Percentiles rank a stretch among this genome's conserved stretches.
These are phyloP conservation scores for Trichogramma pretiosum DNA, from an alignment of 1,140 invertebrate species.

Conservation along the genomic window DNA sequence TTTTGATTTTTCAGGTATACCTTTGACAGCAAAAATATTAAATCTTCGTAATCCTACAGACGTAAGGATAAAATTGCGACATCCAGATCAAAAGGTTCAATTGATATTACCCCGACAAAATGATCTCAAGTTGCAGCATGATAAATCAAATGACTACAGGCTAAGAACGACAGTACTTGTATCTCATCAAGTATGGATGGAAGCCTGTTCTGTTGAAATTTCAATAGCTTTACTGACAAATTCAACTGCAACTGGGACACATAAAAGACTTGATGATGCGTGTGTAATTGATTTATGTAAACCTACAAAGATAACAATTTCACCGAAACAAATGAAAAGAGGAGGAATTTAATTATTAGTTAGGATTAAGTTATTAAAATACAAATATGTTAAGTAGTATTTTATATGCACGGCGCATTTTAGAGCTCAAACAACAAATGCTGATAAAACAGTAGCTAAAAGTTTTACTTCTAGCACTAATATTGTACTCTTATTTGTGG, in stretches of 20 bases:
- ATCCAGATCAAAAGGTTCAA: conserved; percentile 84
- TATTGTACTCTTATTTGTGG: too few relatives aligned
- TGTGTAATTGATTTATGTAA: conserved; percentile 77
- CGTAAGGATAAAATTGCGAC: conserved; percentile 76
- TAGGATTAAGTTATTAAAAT: conserved; percentile 6
- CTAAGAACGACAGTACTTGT: conserved; percentile 77
- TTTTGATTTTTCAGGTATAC: conserved; percentile 50
- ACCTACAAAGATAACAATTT: conserved; percentile 80
- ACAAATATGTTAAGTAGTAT: neutral
- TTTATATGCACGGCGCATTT: neutral
- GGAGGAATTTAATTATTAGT: conserved; percentile 45
- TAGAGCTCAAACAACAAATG: neutral
- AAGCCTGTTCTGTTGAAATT: conserved; percentile 81
- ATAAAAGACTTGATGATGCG: conserved; percentile 50
- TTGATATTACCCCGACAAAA: conserved; percentile 66
- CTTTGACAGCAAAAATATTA: conserved; percentile 75
- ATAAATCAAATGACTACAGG: conserved; percentile 55
- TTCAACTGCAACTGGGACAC: conserved; percentile 47
- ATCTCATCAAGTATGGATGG: conserved; percentile 84
- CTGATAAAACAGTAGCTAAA: neutral
- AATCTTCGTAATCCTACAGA: conserved; percentile 65
- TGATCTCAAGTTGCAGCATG: conserved; percentile 52
- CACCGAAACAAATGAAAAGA: conserved; percentile 78
- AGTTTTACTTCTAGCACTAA: too few relatives aligned
- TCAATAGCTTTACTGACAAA: conserved; percentile 71